These are phyloP conservation scores for Syrista parreyssii DNA, from an alignment of 2,888 invertebrate genomes.

Conservation along the genomic window DNA sequence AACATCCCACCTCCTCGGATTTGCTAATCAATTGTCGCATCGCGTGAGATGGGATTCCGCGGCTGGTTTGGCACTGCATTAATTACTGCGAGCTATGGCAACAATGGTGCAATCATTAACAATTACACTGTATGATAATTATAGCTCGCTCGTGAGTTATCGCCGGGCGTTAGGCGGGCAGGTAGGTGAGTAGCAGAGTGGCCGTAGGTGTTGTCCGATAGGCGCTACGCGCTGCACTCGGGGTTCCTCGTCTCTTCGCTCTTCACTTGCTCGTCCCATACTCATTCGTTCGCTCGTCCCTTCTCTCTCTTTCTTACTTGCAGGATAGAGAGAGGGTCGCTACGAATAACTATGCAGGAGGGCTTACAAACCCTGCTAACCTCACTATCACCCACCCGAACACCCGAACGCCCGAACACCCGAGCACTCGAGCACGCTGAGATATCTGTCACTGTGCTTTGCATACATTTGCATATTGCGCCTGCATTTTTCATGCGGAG, in stretches of 20 bases:
- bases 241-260: neutral
- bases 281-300: neutral
- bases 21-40: constrained; percentile 6
- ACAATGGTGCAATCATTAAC: constrained; percentile 64
- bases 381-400: too few relatives aligned
- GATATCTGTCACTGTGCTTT: constrained; percentile 40
- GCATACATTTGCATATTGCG: constrained; percentile 45
- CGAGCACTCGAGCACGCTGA: neutral
- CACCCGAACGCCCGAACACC: too few relatives aligned
- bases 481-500: constrained; percentile 41
- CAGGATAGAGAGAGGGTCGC: too few relatives aligned
- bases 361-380: too few relatives aligned
- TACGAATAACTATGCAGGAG: too few relatives aligned
- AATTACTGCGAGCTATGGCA: constrained; percentile 49
- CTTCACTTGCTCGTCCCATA: neutral
- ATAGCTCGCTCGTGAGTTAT: constrained; percentile 55
- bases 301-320: neutral
- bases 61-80: constrained; percentile 48
- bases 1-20: neutral
- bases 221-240: too few relatives aligned
- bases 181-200: neutral
- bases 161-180: constrained; percentile 31
- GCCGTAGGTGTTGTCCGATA: too few relatives aligned
- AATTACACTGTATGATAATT: constrained; percentile 62
- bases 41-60: constrained; percentile 5